Evolutionary conservation across 2,888 invertebrate genomes (phyloP), one percentile per base, ranked within the genome.

Genomic region (Drosophila austrosaltans): DNA sequence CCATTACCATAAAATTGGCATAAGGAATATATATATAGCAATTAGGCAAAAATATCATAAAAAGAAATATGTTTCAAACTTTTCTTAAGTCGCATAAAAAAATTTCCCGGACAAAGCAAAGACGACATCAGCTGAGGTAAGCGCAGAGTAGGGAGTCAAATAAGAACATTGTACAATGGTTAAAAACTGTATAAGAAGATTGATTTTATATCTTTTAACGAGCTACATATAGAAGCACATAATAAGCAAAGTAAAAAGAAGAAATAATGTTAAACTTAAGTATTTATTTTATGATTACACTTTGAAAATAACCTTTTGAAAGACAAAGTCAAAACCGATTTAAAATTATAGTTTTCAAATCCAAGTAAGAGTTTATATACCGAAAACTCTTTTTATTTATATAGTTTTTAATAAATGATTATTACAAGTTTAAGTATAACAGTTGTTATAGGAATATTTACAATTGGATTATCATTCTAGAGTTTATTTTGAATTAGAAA

Each of bases 81-180:
- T 81, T 28, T 48, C 48, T 56, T 72, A 83, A 86, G 70, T 79
- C 79, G 58, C 81, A 83, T 87, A 84, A 84, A 82, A 75, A 63
- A 56, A 48, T 3, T 48, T 48, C 25, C 20, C 60, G 63, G 61
- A 39, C 25, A 36, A 20, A 16, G 16, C 16, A 16, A 69, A 73
- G 32, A 69, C 69, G 57, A 67, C 75, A 74, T 72, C 62, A 79
- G 79, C 71, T 42, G 61, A n/a, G 57, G 39, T 20, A 48, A n/a
- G 42, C n/a, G 20, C 16, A 5, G 44, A 48, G 48, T 25, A 40
- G 7, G 6, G n/a, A n/a, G 6, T 25, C 6, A 30, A 30, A 30
- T 30, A 7, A 10, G 16, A 28, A 53, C 8, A 22, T 30, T 54
- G 36, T 32, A 53, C 3, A 8, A 22, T 39, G 32, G 16, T 20